Percentiles rank a stretch among this genome's conserved stretches.
Evolutionary conservation across 2,113 vertebrate species (phyloP).

Genomic region (Chlamydotis undulata): DNA sequence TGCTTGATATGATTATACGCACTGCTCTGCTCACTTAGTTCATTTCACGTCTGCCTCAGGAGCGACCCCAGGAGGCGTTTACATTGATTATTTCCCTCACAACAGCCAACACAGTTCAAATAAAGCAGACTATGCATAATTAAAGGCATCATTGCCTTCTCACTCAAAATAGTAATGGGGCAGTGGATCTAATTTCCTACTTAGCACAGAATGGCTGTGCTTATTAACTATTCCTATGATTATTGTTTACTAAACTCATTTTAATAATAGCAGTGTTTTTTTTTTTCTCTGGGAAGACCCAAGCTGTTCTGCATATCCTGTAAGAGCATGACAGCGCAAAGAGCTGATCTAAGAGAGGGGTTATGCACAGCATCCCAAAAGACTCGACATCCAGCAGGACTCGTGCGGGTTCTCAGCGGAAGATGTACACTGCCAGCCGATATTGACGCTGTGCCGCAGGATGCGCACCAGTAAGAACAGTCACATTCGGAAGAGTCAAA

Average conservation of each 20-base stretch:
- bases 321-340: background rate
- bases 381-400: background rate
- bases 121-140: constrained; percentile 74
- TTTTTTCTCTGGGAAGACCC: background rate
- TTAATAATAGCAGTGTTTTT: background rate
- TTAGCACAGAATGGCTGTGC: constrained; percentile 57
- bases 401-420: rapidly evolving
- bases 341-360: background rate
- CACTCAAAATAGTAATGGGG: constrained; percentile 67
- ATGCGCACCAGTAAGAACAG: rapidly evolving
- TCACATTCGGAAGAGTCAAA: rapidly evolving
- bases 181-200: constrained; percentile 69
- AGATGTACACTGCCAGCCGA: rapidly evolving
- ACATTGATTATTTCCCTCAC: constrained; percentile 67
- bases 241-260: constrained; percentile 71
- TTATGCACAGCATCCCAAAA: rapidly evolving
- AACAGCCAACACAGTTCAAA: constrained; percentile 67
- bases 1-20: constrained; percentile 65
- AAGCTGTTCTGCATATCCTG: background rate
- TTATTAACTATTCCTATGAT: constrained; percentile 71
- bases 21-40: constrained; percentile 65
- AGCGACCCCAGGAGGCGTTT: constrained; percentile 61
- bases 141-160: constrained; percentile 71
- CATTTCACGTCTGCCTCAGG: constrained; percentile 65
- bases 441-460: rapidly evolving